Evolutionary conservation across 2,113 vertebrate species (phyloP).

Genomic region (Arvicanthis niloticus): DNA sequence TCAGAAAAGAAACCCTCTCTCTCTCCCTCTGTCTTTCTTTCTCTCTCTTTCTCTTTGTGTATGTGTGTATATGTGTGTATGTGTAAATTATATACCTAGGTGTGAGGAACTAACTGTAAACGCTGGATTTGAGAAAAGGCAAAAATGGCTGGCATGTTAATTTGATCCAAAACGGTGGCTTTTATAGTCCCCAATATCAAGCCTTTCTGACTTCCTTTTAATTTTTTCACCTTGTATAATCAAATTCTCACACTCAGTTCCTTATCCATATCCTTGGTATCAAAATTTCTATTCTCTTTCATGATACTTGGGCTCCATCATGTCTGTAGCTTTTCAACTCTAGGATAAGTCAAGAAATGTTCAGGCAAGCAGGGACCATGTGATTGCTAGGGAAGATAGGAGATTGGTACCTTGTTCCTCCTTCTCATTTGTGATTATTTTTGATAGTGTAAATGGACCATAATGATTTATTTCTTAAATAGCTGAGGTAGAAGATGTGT

Average conservation of each 20-base stretch:
- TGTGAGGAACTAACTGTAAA: not conserved
- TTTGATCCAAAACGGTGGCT: not conserved
- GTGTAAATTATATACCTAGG: no score
- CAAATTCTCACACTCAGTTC: not conserved
- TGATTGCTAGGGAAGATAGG: not conserved
- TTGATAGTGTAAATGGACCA: not conserved
- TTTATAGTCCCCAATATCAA: not conserved
- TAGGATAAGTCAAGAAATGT: not conserved
- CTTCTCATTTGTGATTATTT: not conserved
- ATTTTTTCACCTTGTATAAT: not conserved
- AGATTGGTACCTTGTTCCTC: not conserved
- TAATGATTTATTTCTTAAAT: not conserved
- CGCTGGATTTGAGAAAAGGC: not conserved
- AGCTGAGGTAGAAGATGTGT: not conserved
- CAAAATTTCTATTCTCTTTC: not conserved
- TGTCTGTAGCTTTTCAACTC: not conserved
- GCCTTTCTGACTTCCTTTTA: not conserved
- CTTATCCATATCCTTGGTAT: not conserved
- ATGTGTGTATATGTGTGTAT: not conserved
- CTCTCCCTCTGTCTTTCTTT: not conserved
- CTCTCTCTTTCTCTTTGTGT: not conserved
- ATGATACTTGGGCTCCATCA: not conserved
- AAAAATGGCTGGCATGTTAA: not conserved
- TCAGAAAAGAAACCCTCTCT: not conserved
- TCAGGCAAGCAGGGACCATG: not conserved